Percentiles rank a stretch among this genome's conserved stretches.
These are phyloP conservation scores for Sericinus montela DNA, from an alignment of 2,888 invertebrate genomes.

Conservation along the genomic window DNA sequence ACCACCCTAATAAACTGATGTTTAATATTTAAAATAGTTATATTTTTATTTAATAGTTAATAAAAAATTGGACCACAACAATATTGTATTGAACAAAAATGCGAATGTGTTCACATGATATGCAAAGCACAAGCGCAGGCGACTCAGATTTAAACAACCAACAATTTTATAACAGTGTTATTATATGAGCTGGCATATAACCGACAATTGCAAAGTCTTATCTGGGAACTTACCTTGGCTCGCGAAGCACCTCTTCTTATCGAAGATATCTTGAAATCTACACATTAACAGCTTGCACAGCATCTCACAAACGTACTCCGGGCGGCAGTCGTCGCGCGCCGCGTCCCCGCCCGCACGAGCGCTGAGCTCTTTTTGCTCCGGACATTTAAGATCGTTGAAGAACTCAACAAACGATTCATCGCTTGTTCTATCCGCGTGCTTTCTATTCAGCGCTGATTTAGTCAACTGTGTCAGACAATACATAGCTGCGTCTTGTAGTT, in stretches of 20 bases:
- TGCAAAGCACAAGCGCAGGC: too few relatives aligned
- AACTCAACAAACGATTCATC: slow-evolving; percentile 41
- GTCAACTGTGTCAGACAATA: slow-evolving; percentile 52
- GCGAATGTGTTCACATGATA: too few relatives aligned
- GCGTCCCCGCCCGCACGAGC: slow-evolving; percentile 38
- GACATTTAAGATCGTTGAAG: slow-evolving; percentile 47
- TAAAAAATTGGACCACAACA: too few relatives aligned
- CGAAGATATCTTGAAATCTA: slow-evolving; percentile 44
- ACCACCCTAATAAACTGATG: too few relatives aligned
- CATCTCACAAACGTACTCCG: slow-evolving; percentile 59
- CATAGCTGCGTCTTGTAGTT: slow-evolving; percentile 51
- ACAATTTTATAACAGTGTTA: neutral
- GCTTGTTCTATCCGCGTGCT: slow-evolving; percentile 39
- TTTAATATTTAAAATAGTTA: too few relatives aligned
- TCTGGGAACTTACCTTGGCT: slow-evolving; percentile 55
- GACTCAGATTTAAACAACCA: too few relatives aligned
- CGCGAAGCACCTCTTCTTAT: slow-evolving; percentile 41
- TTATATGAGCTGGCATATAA: too few relatives aligned
- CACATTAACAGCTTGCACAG: slow-evolving; percentile 50
- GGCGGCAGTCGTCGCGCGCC: slow-evolving; percentile 48
- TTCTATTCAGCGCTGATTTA: slow-evolving; percentile 43
- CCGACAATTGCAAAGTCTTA: too few relatives aligned
- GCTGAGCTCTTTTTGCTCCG: slow-evolving; percentile 14
- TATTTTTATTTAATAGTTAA: too few relatives aligned
- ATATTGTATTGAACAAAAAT: too few relatives aligned